These are phyloP conservation scores for Pollachius pollachius DNA, from an alignment of 2,113 vertebrate species.

Conservation along the genomic window DNA sequence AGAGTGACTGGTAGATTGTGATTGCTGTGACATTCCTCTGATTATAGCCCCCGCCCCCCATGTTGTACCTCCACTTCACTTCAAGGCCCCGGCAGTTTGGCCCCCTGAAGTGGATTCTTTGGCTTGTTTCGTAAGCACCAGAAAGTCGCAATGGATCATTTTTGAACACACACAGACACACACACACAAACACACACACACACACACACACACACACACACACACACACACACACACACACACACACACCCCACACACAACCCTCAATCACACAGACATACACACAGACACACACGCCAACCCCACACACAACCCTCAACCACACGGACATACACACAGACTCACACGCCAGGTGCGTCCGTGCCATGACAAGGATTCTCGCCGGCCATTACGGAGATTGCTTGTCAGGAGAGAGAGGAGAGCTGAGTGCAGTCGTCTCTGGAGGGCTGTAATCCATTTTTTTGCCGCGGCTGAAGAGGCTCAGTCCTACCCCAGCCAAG, in stretches of 20 bases:
- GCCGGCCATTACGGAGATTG: conserved; percentile 67
- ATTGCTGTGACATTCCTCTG: conserved; percentile 26
- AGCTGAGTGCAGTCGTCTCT: conserved; percentile 48
- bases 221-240: not conserved
- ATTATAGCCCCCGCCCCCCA: conserved; percentile 1
- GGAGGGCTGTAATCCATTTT: conserved; percentile 67
- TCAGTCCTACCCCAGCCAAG: conserved; percentile 39
- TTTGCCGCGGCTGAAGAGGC: conserved; percentile 48
- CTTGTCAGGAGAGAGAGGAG: conserved; percentile 29
- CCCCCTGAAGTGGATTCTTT: too few relatives aligned
- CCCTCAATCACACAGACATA: too few relatives aligned
- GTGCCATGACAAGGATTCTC: conserved; percentile 38
- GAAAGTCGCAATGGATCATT: not conserved
- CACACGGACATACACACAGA: too few relatives aligned
- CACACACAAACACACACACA: not conserved
- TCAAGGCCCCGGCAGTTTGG: not conserved
- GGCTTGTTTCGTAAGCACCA: too few relatives aligned
- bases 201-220: not conserved
- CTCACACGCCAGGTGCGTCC: conserved; percentile 21
- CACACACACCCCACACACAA: not conserved
- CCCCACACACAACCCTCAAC: too few relatives aligned
- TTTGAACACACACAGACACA: too few relatives aligned
- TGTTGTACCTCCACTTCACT: not conserved
- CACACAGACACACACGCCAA: not conserved
- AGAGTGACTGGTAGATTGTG: conserved; percentile 16